These are phyloP conservation scores for Rhynchotus rufescens DNA, from an alignment of 2,797 vertebrate species.

Conservation along the genomic window DNA sequence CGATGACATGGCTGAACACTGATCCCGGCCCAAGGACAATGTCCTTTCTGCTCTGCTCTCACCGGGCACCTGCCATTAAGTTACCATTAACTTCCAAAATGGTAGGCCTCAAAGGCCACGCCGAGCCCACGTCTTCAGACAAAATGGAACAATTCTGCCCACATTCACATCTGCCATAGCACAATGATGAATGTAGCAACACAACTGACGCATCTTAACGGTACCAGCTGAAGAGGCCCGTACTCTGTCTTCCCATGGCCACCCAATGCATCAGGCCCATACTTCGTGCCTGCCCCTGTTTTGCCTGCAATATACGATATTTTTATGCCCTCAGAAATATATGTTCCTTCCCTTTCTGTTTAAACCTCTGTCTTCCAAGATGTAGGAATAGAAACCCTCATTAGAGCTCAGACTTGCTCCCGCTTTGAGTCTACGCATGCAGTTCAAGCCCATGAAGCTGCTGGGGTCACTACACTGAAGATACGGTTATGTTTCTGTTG, in stretches of 20 bases:
- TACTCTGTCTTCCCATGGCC: neutral
- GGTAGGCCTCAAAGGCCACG: neutral
- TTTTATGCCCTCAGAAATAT: neutral
- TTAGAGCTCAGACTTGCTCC: neutral
- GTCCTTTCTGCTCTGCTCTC: neutral
- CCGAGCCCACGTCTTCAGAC: neutral
- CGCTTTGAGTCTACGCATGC: neutral
- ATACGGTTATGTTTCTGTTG: fast-evolving
- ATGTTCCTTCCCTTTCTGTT: neutral
- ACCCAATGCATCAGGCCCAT: neutral
- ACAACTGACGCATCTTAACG: neutral
- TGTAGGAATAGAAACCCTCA: neutral
- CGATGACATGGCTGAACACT: neutral
- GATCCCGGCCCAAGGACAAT: neutral
- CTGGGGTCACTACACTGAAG: neutral
- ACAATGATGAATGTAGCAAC: neutral
- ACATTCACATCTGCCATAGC: neutral
- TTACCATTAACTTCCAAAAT: neutral
- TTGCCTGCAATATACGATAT: neutral
- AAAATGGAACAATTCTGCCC: neutral
- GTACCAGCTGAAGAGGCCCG: neutral
- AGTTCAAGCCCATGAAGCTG: neutral
- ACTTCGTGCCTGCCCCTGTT: neutral
- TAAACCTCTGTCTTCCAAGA: neutral
- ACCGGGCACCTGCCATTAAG: neutral